phyloP scores from a whole-genome alignment of 2,113 vertebrate genomes.

The Apteryx mantelli region DNA sequence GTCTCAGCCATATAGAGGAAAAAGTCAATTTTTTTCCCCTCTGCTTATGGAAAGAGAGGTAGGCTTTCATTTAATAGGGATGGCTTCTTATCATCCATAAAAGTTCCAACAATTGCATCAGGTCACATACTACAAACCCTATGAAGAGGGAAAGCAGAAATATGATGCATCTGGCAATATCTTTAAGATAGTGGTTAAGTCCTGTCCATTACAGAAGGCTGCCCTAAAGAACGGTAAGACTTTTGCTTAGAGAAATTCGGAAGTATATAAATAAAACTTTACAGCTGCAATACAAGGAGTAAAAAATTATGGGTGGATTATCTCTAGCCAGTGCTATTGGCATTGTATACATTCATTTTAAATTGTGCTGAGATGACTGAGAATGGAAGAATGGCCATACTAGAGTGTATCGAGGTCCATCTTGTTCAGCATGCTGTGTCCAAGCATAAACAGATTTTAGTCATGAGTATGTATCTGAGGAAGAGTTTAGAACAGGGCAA shows the following conservation, averaged over 20 bases:
- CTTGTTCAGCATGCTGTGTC: neutral
- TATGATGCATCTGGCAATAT: neutral
- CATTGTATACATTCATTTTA: neutral
- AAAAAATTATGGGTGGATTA: neutral
- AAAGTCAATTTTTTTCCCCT: neutral
- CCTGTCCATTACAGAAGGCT: neutral
- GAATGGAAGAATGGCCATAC: neutral
- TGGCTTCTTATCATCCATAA: neutral
- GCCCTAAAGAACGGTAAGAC: neutral
- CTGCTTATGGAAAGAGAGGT: neutral
- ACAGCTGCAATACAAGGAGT: neutral
- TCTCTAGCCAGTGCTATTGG: neutral
- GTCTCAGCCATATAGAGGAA: neutral
- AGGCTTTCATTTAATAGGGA: neutral
- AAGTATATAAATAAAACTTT: neutral
- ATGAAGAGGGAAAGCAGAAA: neutral
- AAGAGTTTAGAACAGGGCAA: neutral
- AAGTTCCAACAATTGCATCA: neutral
- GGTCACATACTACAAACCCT: neutral
- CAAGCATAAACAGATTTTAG: neutral
- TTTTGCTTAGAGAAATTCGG: neutral
- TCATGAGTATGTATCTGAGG: neutral
- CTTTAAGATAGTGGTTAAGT: neutral
- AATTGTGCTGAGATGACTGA: neutral
- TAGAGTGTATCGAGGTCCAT: neutral